Evolutionary conservation across 1,140 invertebrate species (phyloP), one percentile per base, ranked within the genome.

Genomic region (Bombyx mori): DNA sequence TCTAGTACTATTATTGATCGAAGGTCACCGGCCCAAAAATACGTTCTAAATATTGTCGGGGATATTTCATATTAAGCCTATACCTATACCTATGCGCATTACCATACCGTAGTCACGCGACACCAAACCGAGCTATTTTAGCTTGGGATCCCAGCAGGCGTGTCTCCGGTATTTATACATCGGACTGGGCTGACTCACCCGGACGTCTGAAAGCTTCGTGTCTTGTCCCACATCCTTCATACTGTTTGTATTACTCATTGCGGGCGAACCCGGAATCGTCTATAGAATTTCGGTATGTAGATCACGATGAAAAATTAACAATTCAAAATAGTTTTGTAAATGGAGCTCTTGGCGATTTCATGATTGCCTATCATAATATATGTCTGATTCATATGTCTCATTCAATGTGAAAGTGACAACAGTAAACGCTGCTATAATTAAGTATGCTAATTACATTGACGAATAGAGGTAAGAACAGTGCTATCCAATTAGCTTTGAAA

Each of bases 91-190:
- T 68, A 68, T 61, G 59, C 47, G 56, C 57, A 63, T 65, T 64
- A 69, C 63, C 65, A 62, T 64, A 65, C 56, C 56, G 57, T 49
- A 73, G 78, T 77, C 79, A 81, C 74, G 78, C 77, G 79, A 82
- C 74, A 79, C 79, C 75, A 73, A 62, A 63, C 54, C 69, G 69
- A 59, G 73, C 75, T 83, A 83, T 83, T 85, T 83, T 77, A 70
- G 79, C 65, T 69, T 68, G 76, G 69, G 69, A 69, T 69, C 75
- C 78, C 75, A 77, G 79, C 74, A 85, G 82, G 82, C 79, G 79
- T 85, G 82, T 82, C 82, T 80, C 77, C 74, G 77, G 70, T 82
- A 82, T 85, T 77, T 76, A 85, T 82, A 85, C 74, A 71, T 68
- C 69, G 50, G 62, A 68, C 66, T 67, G 59, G 69, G 69, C 69